A percentile compares a stretch with the other conserved stretches of the same genome.
phyloP scores from a whole-genome alignment of 1,140 invertebrate genomes.

The Zelostemma sp. region DNA sequence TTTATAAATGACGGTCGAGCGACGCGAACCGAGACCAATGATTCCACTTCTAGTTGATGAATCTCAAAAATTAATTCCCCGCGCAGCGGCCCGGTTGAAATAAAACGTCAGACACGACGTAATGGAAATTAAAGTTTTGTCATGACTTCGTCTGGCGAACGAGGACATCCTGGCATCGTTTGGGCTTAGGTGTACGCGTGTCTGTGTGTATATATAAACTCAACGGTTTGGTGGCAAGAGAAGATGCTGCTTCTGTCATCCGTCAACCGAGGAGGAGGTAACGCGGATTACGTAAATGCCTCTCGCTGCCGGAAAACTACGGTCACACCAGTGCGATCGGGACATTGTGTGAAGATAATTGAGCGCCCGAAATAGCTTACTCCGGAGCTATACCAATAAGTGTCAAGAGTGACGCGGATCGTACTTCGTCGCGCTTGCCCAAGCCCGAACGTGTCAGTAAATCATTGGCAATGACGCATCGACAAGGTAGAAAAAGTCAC shows the following conservation, averaged over 20 bases:
- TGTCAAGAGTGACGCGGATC: slow-evolving; percentile 44
- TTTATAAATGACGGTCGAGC: too few species aligned
- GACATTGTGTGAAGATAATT: slow-evolving; percentile 57
- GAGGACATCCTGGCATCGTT: slow-evolving; percentile 25
- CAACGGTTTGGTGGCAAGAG: slow-evolving; percentile 45
- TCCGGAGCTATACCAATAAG: slow-evolving; percentile 45
- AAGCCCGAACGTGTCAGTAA: slow-evolving; percentile 16
- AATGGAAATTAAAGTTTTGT: slow-evolving; percentile 26
- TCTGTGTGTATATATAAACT: slow-evolving; percentile 47
- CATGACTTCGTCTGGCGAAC: slow-evolving; percentile 3
- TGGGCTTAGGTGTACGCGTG: slow-evolving; percentile 20
- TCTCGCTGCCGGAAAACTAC: slow-evolving; percentile 27
- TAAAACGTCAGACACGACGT: slow-evolving; percentile 19
- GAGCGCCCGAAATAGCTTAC: slow-evolving; percentile 55
- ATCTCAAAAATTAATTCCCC: background rate
- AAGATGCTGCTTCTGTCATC: slow-evolving; percentile 57
- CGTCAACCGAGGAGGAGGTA: slow-evolving; percentile 56
- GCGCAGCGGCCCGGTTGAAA: background rate
- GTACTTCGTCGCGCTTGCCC: slow-evolving; percentile 30
- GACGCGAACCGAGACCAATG: too few species aligned
- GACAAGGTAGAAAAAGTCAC: background rate
- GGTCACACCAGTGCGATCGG: slow-evolving; percentile 43
- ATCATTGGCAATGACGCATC: slow-evolving; percentile 32
- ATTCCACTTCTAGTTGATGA: too few species aligned
- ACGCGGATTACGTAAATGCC: slow-evolving; percentile 56